Evolutionary conservation across 2,888 invertebrate species (phyloP), one percentile per base, ranked within the genome.

Genomic region (Ichneumoninae sp.): DNA sequence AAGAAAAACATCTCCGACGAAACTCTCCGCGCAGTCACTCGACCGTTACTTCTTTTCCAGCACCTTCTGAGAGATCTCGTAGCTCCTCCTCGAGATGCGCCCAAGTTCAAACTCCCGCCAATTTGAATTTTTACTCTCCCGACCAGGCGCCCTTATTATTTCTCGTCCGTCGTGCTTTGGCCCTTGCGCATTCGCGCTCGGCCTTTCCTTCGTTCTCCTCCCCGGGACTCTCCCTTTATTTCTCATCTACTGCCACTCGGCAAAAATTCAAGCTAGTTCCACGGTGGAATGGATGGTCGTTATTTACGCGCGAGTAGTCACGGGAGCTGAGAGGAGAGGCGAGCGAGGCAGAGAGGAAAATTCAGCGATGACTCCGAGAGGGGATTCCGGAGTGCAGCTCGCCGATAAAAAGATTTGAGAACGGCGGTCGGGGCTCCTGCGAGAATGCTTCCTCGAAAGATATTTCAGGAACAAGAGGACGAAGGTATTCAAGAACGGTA

Each of bases 231-330:
- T 33, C 33, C 26, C 19, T 57, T 13, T 60, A 19, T 47, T 16
- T 52, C 47, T 47, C 50, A 30, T 62, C 47, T 60, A 10, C 47
- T 26, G 50, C 47, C 50, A 50, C 54, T n/a, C 30, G 22, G 33
- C 30, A 62, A 62, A 62, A 62, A 62, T 33, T 30, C 62, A 0
- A 30, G 47, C 40, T 60, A 68, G 68, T 47, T 66, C 57, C 19
- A 33, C 30, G 40, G 74, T 26, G 68, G 44, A 80, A 80, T 80
- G 66, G 54, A 80, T 81, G 71, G 79, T 86, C 81, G 81, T 83
- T 86, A 83, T 86, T 86, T 79, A 83, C 79, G 79, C 81, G 50
- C 72, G 79, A 86, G 71, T 68, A 83, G 80, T 70, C 66, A 52
- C 69, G 57, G 66, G 30, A 54, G 40, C 54, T 54, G 44, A 33